Evolutionary conservation across 2,797 vertebrate genomes (phyloP).

Genomic region (Chaunax sp.): DNA sequence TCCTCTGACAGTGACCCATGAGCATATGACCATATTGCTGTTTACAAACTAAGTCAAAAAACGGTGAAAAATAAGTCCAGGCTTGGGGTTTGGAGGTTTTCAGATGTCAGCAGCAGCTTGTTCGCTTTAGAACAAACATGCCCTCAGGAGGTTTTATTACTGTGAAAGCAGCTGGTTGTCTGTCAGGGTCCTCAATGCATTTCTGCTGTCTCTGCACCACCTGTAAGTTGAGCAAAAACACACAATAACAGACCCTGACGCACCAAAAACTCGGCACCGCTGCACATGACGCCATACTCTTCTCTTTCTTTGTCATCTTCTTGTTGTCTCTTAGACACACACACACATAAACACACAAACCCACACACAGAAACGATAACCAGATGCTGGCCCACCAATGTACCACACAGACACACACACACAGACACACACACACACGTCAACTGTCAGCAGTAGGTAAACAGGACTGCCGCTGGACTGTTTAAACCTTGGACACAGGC

Average conservation of each 20-base stretch:
- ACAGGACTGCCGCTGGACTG: conserved; percentile 44
- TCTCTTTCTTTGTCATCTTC: conserved; percentile 27
- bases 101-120: conserved; percentile 50
- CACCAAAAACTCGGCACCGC: conserved; percentile 25
- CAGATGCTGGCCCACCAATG: conserved; percentile 46
- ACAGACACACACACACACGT: too few relatives aligned
- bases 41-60: background rate
- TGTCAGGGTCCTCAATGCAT: conserved; percentile 66
- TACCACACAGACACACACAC: too few relatives aligned
- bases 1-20: too few relatives aligned
- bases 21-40: too few relatives aligned
- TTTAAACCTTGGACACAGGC: conserved; percentile 52
- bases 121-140: conserved; percentile 46
- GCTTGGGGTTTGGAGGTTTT: conserved; percentile 41
- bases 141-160: conserved; percentile 60
- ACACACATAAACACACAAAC: conserved; percentile 8
- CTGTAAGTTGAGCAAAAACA: conserved; percentile 61
- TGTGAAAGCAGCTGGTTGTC: conserved; percentile 74
- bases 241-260: conserved; percentile 12
- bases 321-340: conserved; percentile 1
- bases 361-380: conserved; percentile 9
- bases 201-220: conserved; percentile 76
- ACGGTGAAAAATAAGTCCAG: conserved; percentile 6
- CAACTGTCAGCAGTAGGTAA: conserved; percentile 42
- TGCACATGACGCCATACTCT: conserved; percentile 22